These are phyloP conservation scores for Cliona cf. orientalis DNA, from an alignment of 37 sponge, comb jelly and placozoan genomes.

Conservation along the genomic window DNA sequence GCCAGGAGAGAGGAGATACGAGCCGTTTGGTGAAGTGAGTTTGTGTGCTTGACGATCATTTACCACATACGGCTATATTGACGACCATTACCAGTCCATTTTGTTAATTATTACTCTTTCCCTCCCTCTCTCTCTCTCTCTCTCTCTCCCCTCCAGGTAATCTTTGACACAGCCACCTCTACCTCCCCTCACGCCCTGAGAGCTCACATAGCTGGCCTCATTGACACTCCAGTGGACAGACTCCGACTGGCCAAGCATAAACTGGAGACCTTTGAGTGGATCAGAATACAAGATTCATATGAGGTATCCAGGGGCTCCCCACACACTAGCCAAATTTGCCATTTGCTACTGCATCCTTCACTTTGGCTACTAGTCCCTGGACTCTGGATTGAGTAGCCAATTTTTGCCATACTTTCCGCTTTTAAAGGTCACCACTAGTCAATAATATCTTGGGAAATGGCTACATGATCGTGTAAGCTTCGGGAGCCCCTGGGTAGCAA, in stretches of 20 bases:
- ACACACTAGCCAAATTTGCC: too few species aligned
- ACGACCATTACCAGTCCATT: not conserved
- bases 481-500: too few species aligned
- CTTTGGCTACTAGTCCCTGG: too few species aligned
- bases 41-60: not conserved
- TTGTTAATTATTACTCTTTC: not conserved
- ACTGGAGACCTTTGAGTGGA: slow-evolving; percentile 67
- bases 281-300: slow-evolving; percentile 32
- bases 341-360: too few species aligned
- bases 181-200: slow-evolving; percentile 43
- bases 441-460: too few species aligned
- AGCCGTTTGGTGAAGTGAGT: slow-evolving; percentile 40
- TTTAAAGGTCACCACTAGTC: too few species aligned
- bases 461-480: too few species aligned
- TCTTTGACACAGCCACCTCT: not conserved
- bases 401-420: too few species aligned
- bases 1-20: slow-evolving; percentile 24
- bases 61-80: not conserved
- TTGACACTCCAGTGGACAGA: slow-evolving; percentile 34
- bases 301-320: slow-evolving; percentile 9
- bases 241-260: slow-evolving; percentile 65
- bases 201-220: not conserved
- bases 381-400: too few species aligned
- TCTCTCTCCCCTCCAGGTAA: not conserved
- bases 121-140: not conserved